A percentile compares a stretch with the other conserved stretches of the same genome.
These are phyloP conservation scores for Mormyrus hasselquistii DNA, from an alignment of 2,797 vertebrate genomes.

Conservation along the genomic window DNA sequence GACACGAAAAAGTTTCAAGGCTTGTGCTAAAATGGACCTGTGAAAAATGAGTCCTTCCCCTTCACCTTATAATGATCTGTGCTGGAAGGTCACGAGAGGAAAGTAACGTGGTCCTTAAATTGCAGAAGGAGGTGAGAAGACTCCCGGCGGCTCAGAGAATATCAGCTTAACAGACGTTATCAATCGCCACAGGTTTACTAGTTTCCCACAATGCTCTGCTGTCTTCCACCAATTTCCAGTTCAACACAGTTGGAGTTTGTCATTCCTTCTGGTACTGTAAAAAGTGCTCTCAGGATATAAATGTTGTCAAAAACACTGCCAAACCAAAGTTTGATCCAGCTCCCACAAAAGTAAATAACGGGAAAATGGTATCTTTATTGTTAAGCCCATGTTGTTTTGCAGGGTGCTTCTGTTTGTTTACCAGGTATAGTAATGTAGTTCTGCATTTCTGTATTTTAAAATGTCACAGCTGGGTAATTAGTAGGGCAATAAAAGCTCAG, in stretches of 20 bases:
- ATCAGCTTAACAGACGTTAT: not conserved
- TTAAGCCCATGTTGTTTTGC: not conserved
- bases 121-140: not conserved
- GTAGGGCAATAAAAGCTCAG: not conserved
- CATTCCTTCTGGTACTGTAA: not conserved
- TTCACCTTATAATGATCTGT: not conserved
- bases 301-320: not conserved
- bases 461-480: not conserved
- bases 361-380: not conserved
- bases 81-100: not conserved
- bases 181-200: not conserved
- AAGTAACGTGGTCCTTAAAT: not conserved
- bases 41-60: not conserved
- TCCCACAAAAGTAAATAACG: not conserved
- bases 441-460: not conserved
- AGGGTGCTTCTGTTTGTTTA: not conserved
- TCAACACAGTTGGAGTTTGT: not conserved
- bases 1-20: not conserved
- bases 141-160: not conserved
- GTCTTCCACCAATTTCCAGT: not conserved
- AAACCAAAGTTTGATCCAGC: not conserved
- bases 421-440: not conserved
- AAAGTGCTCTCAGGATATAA: not conserved
- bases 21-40: not conserved
- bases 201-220: not conserved